Conservation (phyloP, 2,888 invertebrate species). For the Chrysotoxum bicinctum region DNA sequence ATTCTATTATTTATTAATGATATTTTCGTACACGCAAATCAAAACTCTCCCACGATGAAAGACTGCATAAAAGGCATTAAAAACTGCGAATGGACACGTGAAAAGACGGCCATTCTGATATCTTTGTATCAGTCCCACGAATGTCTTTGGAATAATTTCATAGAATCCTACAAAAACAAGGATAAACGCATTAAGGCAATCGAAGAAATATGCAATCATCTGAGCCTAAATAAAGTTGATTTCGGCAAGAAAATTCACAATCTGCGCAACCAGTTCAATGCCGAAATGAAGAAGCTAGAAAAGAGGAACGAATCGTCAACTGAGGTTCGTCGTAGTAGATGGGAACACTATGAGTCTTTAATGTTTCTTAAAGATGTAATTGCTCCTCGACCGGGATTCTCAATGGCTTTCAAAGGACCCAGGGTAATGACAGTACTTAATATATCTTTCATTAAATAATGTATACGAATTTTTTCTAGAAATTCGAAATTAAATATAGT, state of each 20-base stretch:
- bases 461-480: conserved; percentile 21
- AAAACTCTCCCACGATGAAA: conserved; percentile 25
- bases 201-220: conserved; percentile 76
- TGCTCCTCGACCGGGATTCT: conserved; percentile 77
- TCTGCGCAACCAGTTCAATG: conserved; percentile 80
- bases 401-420: conserved; percentile 47
- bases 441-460: not conserved
- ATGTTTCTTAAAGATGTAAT: conserved; percentile 79
- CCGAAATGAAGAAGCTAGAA: conserved; percentile 79
- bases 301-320: conserved; percentile 75
- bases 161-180: conserved; percentile 78
- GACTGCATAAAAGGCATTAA: conserved; percentile 30
- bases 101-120: conserved; percentile 78
- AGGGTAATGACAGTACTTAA: conserved; percentile 16
- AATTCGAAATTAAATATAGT: conserved; percentile 66
- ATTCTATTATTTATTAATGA: not conserved
- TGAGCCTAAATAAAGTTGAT: conserved; percentile 78
- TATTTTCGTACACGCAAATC: not conserved
- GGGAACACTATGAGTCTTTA: conserved; percentile 80
- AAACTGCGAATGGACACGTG: conserved; percentile 77
- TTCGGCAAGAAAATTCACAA: conserved; percentile 81
- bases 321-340: conserved; percentile 76
- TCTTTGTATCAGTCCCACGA: conserved; percentile 78
- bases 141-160: conserved; percentile 80
- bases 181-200: conserved; percentile 78